Evolutionary conservation across 2,888 invertebrate genomes (phyloP), one percentile per base, ranked within the genome.

Genomic region (Polymixis flavicincta): DNA sequence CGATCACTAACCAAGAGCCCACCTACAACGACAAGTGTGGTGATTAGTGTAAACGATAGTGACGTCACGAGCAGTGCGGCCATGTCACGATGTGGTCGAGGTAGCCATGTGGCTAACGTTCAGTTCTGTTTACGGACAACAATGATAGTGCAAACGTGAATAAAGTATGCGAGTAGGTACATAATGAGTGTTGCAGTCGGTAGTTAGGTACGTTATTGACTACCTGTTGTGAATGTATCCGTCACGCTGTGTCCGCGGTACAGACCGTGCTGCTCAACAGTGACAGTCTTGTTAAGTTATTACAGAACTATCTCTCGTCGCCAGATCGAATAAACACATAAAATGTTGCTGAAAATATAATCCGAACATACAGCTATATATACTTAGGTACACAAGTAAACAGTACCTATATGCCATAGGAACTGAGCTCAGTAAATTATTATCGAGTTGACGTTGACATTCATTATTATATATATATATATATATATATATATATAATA

Each of bases 371-470:
- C 17, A 75, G 11, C 42, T 59, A n/a, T 37, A 48, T 59, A n/a
- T 37, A 48, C 17, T 2, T 48, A 25, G 2, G 22, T 42, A 55
- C 13, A 11, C 42, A 45, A 2, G 1, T 25, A 37, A 37, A 25
- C 14, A 17, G 32, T 42, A 37, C 37, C 37, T 37, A 57, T 9
- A 50, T 57, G 37, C 19, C 42, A 59, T 75, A 52, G 45, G 32
- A 45, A 48, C 42, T 19, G 61, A 54, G 59, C 65, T 32, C 32
- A 25, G 64, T 76, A 59, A 42, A 45, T 59, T 52, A 52, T 76
- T 52, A 55, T 75, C 48, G 74, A 57, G 63, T 52, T 54, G 72
- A 60, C 72, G 52, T 61, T 71, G 71, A 60, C 52, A 60, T 73
- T 60, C 71, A 71, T n/a, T 60, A n/a, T n/a, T n/a, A n/a, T n/a